Base-by-base conservation (phyloP, 2,888 invertebrate genomes). In the Chelonus formosanus region DNA sequence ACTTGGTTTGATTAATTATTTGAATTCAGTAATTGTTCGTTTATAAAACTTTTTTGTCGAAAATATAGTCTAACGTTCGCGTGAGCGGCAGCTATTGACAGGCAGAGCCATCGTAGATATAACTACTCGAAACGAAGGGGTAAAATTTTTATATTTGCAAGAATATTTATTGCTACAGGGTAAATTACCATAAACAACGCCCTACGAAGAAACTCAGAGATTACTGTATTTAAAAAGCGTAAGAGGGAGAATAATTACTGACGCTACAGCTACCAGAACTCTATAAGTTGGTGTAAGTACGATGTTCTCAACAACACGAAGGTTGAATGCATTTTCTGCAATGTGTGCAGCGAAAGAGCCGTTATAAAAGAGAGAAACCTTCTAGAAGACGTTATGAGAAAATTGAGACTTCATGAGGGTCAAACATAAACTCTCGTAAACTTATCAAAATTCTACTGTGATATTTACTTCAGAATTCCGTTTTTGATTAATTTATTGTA, bases 181-280 rank as follows among this genome's bases (percentile, higher is more conserved):
- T 69, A 76, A 77, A 82, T 81, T 81, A 82, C 79, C 83, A 82
- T 82, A 80, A 82, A 83, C 81, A 81, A 80, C 77, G 70, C 70
- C 63, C 73, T 71, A 70, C 72, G 74, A 76, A 76, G 78, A 76
- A 79, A 78, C 76, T 75, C 78, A 77, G 75, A 77, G 77, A 82
- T 82, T 81, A 80, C 78, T 77, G 80, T 78, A 76, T 79, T 80
- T 78, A 79, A 77, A 80, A 74, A 75, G 73, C 66, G 65, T 70
- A 67, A 75, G 65, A 67, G 68, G 65, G 76, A 74, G 78, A 79
- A 79, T 80, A 81, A 81, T 81, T 80, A 80, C 76, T 74, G 75
- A 71, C 67, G 72, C 67, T 63, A 61, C 65, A 65, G 71, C 73
- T 73, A 71, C 72, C 67, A 69, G 73, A 71, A 69, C 69, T 65